phyloP scores from a whole-genome alignment of 2,888 invertebrate genomes.

The Tineola bisselliella region DNA sequence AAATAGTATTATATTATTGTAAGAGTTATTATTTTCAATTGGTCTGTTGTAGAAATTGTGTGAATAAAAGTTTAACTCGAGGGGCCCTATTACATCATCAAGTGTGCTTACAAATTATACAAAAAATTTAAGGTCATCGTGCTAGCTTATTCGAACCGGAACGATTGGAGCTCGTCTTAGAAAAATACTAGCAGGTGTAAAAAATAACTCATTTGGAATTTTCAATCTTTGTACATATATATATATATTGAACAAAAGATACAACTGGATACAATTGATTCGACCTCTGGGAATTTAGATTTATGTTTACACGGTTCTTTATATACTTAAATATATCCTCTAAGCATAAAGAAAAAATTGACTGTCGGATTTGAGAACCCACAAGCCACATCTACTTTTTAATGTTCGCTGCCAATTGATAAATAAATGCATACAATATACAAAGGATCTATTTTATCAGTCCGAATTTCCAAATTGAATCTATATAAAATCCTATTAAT shows the following conservation, averaged over 20 bases:
- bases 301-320: not conserved
- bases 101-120: slow-evolving; percentile 27
- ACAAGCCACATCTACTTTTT: too few species aligned
- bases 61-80: slow-evolving; percentile 24
- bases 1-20: not conserved
- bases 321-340: not conserved
- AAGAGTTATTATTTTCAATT: not conserved
- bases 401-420: too few species aligned
- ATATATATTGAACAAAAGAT: not conserved
- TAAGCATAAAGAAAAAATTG: not conserved
- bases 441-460: too few species aligned
- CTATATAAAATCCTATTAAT: too few species aligned
- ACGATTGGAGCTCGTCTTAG: slow-evolving; percentile 25
- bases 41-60: not conserved
- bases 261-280: not conserved
- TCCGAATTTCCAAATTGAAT: too few species aligned
- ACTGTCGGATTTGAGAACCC: too few species aligned
- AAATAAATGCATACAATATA: not conserved
- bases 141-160: slow-evolving; percentile 60
- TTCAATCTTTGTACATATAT: not conserved
- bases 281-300: not conserved
- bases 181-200: slow-evolving; percentile 7
- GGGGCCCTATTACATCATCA: slow-evolving; percentile 55
- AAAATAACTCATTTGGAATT: slow-evolving; percentile 5
- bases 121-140: slow-evolving; percentile 62